Conservation (phyloP, 2,113 vertebrate genomes). For the Chaetodon trifascialis region DNA sequence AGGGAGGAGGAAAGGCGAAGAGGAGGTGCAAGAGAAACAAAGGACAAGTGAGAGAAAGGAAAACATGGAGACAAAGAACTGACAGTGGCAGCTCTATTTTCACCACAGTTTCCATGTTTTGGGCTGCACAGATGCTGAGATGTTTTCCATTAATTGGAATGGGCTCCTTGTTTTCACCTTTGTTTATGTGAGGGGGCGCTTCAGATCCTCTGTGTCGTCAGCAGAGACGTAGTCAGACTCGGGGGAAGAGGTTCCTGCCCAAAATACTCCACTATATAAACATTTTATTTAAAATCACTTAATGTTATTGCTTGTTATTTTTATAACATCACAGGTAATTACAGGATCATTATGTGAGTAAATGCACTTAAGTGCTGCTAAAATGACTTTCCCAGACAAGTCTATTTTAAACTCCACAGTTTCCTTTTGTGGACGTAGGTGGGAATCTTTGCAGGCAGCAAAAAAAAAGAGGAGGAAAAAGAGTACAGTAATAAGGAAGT, state of each 20-base stretch:
- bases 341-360: constrained; percentile 5
- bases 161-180: constrained; percentile 19
- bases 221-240: constrained; percentile 32
- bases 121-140: constrained; percentile 18
- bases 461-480: neutral
- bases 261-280: constrained; percentile 36
- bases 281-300: constrained; percentile 23
- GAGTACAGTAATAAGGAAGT: neutral
- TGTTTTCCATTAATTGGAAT: constrained; percentile 27
- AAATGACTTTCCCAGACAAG: constrained; percentile 3
- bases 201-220: constrained; percentile 18
- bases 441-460: neutral
- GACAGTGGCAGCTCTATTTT: constrained; percentile 22
- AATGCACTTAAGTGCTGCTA: neutral
- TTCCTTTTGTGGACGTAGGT: constrained; percentile 7
- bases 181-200: constrained; percentile 26
- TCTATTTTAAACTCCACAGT: constrained; percentile 17
- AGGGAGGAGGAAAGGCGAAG: neutral
- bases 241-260: constrained; percentile 18
- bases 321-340: constrained; percentile 24
- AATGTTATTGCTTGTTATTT: constrained; percentile 9
- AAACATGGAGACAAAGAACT: constrained; percentile 6
- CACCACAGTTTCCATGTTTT: constrained; percentile 18
- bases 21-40: neutral
- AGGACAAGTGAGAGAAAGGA: neutral